A percentile compares a stretch with the other conserved stretches of the same genome.
Conservation (phyloP, 2,888 invertebrate genomes). For the Sphinx pinastri region DNA sequence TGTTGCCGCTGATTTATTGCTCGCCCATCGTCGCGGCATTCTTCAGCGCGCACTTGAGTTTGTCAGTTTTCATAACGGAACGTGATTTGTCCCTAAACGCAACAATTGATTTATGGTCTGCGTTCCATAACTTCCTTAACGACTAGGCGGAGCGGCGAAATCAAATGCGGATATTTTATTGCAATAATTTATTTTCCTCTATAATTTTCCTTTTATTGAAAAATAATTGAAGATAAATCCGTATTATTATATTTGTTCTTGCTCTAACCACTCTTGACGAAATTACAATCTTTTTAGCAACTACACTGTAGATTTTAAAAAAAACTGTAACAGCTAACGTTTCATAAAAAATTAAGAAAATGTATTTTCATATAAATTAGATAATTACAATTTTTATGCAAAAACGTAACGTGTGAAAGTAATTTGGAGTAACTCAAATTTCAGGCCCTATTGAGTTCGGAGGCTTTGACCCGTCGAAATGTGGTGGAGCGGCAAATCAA, state of each 20-base stretch:
- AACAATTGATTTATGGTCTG: constrained; percentile 11
- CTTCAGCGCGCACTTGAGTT: constrained; percentile 31
- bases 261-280: too few relatives aligned
- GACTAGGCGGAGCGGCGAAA: too few relatives aligned
- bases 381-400: constrained; percentile 33
- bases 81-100: constrained; percentile 27
- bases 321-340: neutral
- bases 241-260: too few relatives aligned
- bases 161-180: neutral
- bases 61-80: constrained; percentile 31
- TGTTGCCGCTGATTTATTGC: constrained; percentile 45
- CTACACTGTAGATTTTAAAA: neutral
- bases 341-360: neutral
- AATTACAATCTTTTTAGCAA: too few relatives aligned
- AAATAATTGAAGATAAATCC: too few relatives aligned
- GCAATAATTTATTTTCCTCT: neutral
- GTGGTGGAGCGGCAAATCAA: constrained; percentile 80
- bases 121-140: neutral
- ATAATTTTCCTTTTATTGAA: too few relatives aligned
- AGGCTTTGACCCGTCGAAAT: constrained; percentile 73
- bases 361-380: neutral
- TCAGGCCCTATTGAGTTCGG: constrained; percentile 71
- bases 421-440: constrained; percentile 59
- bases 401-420: constrained; percentile 46
- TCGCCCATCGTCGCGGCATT: constrained; percentile 29